Conservation (phyloP, 1,140 invertebrate genomes). For the Lordiphosa mommai region DNA sequence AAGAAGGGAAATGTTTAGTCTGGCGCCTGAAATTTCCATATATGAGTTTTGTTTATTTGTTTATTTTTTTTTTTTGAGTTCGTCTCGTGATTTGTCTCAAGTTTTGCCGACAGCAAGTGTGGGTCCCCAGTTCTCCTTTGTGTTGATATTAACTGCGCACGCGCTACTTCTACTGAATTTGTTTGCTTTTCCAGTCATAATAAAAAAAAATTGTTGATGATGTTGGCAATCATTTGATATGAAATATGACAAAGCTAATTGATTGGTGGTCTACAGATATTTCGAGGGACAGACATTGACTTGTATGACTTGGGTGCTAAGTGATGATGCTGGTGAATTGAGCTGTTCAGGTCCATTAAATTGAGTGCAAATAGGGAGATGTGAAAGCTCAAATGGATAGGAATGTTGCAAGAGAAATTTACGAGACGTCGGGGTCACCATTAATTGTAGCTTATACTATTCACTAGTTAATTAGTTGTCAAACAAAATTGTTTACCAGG, state of each 20-base stretch:
- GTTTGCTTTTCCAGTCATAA: slow-evolving; percentile 35
- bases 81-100: slow-evolving; percentile 29
- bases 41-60: slow-evolving; percentile 17
- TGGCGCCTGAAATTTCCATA: slow-evolving; percentile 14
- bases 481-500: too few species aligned
- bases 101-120: slow-evolving; percentile 7
- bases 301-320: too few species aligned
- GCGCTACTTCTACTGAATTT: slow-evolving; percentile 14
- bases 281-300: too few species aligned
- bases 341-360: too few species aligned
- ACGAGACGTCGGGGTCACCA: too few species aligned
- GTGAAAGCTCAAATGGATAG: too few species aligned
- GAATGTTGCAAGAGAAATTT: too few species aligned
- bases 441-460: too few species aligned
- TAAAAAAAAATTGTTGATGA: slow-evolving; percentile 22
- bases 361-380: too few species aligned
- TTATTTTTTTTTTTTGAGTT: slow-evolving; percentile 20
- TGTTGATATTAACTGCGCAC: slow-evolving; percentile 27
- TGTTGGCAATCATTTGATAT: slow-evolving; percentile 28
- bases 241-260: slow-evolving; percentile 44
- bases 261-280: slow-evolving; percentile 17
- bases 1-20: neutral
- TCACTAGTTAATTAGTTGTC: too few species aligned
- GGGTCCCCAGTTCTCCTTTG: neutral
- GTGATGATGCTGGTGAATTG: too few species aligned